phyloP scores from a whole-genome alignment of 2,113 vertebrate species.

The Lepidothrix coronata region DNA sequence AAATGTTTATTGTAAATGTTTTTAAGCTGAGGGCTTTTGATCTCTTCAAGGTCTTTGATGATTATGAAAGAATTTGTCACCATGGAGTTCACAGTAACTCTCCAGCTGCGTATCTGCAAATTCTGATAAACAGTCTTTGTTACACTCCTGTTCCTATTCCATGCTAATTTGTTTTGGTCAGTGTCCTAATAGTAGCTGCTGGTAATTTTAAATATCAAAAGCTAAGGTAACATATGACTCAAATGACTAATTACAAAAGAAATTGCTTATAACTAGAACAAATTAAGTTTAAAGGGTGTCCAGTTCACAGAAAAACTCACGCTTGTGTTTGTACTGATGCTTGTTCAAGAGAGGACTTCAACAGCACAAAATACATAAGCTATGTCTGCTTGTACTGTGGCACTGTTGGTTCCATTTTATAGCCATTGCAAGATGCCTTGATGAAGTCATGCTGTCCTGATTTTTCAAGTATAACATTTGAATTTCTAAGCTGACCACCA shows the following conservation, averaged over 20 bases:
- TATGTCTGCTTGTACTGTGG: not conserved
- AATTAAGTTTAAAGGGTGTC: not conserved
- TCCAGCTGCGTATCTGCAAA: not conserved
- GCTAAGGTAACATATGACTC: not conserved
- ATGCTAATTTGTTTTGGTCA: not conserved
- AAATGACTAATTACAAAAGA: not conserved
- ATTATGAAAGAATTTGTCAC: not conserved
- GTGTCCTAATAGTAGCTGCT: not conserved
- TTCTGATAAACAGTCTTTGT: not conserved
- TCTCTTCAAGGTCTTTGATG: not conserved
- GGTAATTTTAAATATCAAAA: not conserved
- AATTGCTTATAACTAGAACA: not conserved
- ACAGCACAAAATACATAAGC: not conserved
- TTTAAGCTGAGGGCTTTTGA: not conserved
- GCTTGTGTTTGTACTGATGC: not conserved
- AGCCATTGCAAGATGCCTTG: not conserved
- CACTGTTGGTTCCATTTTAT: not conserved
- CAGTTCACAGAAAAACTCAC: not conserved
- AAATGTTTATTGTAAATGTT: not conserved
- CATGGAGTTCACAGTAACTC: not conserved
- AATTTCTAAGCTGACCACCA: constrained; percentile 43
- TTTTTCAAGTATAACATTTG: constrained; percentile 9
- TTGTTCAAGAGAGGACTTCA: not conserved
- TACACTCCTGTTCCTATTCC: not conserved
- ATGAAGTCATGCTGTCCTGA: not conserved